A percentile compares a stretch with the other conserved stretches of the same genome.
phyloP scores from a whole-genome alignment of 30 jellyfish, hydroid and myxozoan species.

The Cassiopea xamachana region DNA sequence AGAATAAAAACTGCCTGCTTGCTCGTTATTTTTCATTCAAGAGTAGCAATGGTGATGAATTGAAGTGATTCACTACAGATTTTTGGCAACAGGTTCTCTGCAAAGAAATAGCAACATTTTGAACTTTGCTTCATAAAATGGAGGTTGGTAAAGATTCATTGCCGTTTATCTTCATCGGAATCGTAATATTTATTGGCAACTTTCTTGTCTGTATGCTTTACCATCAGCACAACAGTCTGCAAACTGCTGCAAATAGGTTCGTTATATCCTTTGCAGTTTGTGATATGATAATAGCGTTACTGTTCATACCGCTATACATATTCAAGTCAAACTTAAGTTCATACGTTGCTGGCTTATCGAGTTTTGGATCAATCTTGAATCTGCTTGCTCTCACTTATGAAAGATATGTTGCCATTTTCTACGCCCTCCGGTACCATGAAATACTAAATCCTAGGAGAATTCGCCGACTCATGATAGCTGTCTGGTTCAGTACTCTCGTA shows the following conservation, averaged over 20 bases:
- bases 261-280: conserved; percentile 68
- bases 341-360: conserved; percentile 62
- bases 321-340: conserved; percentile 24
- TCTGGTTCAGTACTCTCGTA: conserved; percentile 58
- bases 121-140: neutral
- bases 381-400: conserved; percentile 78
- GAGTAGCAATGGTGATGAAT: neutral
- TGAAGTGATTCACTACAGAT: neutral
- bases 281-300: conserved; percentile 58
- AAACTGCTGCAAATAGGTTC: conserved; percentile 61
- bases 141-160: conserved; percentile 9
- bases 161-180: conserved; percentile 60
- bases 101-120: neutral
- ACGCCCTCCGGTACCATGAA: conserved; percentile 58
- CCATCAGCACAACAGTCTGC: conserved; percentile 27
- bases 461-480: conserved; percentile 43
- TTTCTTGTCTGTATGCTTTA: conserved; percentile 38
- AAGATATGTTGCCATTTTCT: conserved; percentile 68
- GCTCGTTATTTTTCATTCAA: neutral
- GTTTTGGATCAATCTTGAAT: conserved; percentile 68
- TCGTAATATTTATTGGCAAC: conserved; percentile 57
- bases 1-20: neutral
- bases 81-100: neutral
- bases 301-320: conserved; percentile 66
- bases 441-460: conserved; percentile 44